Evolutionary conservation across 2,888 invertebrate species (phyloP), one percentile per base, ranked within the genome.

Genomic region (Cordylochernes scorpioides): DNA sequence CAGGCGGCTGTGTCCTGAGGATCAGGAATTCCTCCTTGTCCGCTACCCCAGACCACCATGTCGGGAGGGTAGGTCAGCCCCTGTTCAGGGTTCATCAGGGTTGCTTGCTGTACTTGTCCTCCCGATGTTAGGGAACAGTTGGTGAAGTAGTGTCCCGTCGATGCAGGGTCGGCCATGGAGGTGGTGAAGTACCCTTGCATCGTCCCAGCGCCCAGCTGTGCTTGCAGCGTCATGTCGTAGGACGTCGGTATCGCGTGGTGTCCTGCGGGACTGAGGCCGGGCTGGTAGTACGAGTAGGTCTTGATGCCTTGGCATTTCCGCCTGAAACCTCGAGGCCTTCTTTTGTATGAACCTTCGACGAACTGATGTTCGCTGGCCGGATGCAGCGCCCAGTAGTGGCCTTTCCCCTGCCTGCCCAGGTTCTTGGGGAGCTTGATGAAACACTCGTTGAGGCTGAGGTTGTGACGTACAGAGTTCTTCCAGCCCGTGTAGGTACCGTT

Each of bases 301-400:
- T 73, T 68, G 52, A 68, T 52, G 10, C 73, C 70, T 52, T 82
- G 80, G 45, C 80, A 75, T 55, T 86, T 88, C 42, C 84, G 64
- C 15, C 84, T 63, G 54, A 86, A 94, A 1, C 94, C 94, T 4
- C 94, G 62, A 0, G 94, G 91, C 24, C 94, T 62, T 28, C 94
- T 61, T 21, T 91, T 61, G 51, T 75, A 75, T 24, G 84, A 84
- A 0, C 91, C 91, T 49, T 94, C 91, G 51, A 94, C 88, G 53
- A 94, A 88, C 75, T 94, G 80, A 48, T 75, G 80, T 51, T 91
- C 88, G 16, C 84, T 82, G 1, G 75, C 71, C 0, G 86, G 84
- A 47, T 91, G 88, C 32, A 94, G 82, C 21, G 88, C 88, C 94
- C 94, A 94, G 54, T 88, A 91, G 54, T 94, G 91, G 0, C 94